Evolutionary conservation across 2,888 invertebrate genomes (phyloP).

Genomic region (Ganaspis brasiliensis): DNA sequence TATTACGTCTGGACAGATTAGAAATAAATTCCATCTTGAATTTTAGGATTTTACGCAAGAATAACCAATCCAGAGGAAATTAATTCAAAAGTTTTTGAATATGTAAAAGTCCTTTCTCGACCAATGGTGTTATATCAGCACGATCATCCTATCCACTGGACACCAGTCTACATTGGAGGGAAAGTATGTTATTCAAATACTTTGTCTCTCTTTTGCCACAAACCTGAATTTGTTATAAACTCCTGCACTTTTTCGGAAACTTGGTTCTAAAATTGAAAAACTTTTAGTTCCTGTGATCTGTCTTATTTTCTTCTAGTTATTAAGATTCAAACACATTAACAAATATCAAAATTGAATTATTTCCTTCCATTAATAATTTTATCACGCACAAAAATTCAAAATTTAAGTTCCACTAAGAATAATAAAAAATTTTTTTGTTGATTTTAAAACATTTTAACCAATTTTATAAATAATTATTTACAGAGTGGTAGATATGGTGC

Average conservation of each 20-base stretch:
- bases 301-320: neutral
- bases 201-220: slow-evolving; percentile 19
- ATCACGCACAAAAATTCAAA: too few species aligned
- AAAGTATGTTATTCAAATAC: slow-evolving; percentile 82
- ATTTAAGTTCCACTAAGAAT: too few species aligned
- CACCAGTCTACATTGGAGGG: slow-evolving; percentile 93
- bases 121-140: slow-evolving; percentile 97
- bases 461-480: slow-evolving; percentile 63
- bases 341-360: too few species aligned
- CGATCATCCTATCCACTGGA: slow-evolving; percentile 97
- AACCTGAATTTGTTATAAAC: slow-evolving; percentile 34
- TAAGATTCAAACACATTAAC: too few species aligned
- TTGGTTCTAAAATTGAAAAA: slow-evolving; percentile 13
- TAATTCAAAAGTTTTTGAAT: slow-evolving; percentile 95
- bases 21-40: neutral
- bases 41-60: slow-evolving; percentile 92
- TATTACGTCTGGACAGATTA: too few species aligned
- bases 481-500: slow-evolving; percentile 87
- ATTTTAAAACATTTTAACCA: too few species aligned
- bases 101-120: slow-evolving; percentile 96
- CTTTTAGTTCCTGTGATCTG: neutral
- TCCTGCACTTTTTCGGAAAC: neutral
- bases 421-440: too few species aligned
- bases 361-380: too few species aligned
- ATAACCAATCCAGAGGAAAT: slow-evolving; percentile 95